Conservation (phyloP, 2,797 vertebrate species). For the Podarcis lilfordi region DNA sequence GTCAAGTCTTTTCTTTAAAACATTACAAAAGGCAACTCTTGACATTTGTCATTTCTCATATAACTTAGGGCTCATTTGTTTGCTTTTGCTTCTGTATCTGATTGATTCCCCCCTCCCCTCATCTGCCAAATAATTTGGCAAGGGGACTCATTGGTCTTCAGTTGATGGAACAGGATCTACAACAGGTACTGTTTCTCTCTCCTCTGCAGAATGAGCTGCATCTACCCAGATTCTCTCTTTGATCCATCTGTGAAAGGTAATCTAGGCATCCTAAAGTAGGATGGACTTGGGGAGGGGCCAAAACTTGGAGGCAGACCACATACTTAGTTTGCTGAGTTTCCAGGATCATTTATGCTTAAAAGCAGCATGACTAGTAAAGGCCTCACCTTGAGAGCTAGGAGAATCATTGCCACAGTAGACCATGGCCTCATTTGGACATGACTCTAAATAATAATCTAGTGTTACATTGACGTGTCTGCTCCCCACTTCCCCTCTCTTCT, state of each 20-base stretch:
- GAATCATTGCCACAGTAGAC: neutral
- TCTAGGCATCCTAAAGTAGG: neutral
- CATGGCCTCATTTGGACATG: neutral
- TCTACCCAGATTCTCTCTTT: neutral
- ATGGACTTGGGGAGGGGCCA: neutral
- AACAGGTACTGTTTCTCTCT: neutral
- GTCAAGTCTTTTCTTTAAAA: conserved; percentile 78
- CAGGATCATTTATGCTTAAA: neutral
- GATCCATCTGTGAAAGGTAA: neutral
- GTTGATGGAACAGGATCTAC: neutral
- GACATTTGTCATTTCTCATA: conserved; percentile 55
- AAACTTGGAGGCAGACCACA: neutral
- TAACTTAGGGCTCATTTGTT: conserved; percentile 37
- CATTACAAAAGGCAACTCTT: conserved; percentile 67
- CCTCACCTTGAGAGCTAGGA: neutral
- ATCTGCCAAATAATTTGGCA: conserved; percentile 18
- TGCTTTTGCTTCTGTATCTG: conserved; percentile 26
- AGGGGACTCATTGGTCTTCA: conserved; percentile 14
- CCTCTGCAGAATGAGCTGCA: neutral
- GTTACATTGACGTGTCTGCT: neutral
- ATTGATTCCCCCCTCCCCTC: neutral
- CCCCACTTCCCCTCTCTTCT: neutral
- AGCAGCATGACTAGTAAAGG: neutral
- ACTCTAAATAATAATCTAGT: neutral
- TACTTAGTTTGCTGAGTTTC: neutral